These are phyloP conservation scores for Aradus depressus DNA, from an alignment of 2,888 invertebrate genomes.

Conservation along the genomic window DNA sequence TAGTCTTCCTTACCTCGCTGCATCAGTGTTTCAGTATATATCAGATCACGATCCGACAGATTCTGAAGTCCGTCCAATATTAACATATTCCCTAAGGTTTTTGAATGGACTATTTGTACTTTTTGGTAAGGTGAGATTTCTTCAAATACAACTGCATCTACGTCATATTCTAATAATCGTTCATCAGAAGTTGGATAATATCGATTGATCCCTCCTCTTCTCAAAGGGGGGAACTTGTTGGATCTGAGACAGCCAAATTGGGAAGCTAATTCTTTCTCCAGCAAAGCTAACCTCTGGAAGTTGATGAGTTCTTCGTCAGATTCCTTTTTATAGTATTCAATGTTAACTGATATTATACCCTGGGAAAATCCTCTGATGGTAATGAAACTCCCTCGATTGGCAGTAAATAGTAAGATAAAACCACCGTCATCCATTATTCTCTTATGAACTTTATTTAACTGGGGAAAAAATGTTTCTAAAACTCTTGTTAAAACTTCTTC, in stretches of 20 bases:
- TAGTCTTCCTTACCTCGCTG: slow-evolving; percentile 72
- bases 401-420: slow-evolving; percentile 55
- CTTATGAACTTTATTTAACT: slow-evolving; percentile 55
- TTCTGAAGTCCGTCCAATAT: slow-evolving; percentile 88
- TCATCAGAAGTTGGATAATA: slow-evolving; percentile 61
- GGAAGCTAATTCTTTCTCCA: slow-evolving; percentile 29
- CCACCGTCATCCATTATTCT: slow-evolving; percentile 54
- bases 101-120: slow-evolving; percentile 83
- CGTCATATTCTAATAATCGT: slow-evolving; percentile 80
- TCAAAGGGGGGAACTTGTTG: slow-evolving; percentile 64
- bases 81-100: slow-evolving; percentile 78
- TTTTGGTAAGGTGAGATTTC: slow-evolving; percentile 76
- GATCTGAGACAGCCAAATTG: slow-evolving; percentile 46
- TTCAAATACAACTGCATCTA: slow-evolving; percentile 71
- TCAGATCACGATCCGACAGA: slow-evolving; percentile 80
- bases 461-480: slow-evolving; percentile 57
- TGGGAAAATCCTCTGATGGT: slow-evolving; percentile 60
- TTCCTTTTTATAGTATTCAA: slow-evolving; percentile 69
- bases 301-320: slow-evolving; percentile 58
- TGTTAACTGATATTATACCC: slow-evolving; percentile 67
- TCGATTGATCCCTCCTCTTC: slow-evolving; percentile 65
- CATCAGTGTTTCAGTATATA: slow-evolving; percentile 88
- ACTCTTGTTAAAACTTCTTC: slow-evolving; percentile 56
- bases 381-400: slow-evolving; percentile 56
- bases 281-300: slow-evolving; percentile 43